Percentiles rank a stretch among this genome's conserved stretches.
phyloP scores from a whole-genome alignment of 64 coral and sea anemone species.

The Stichodactyla helianthus region DNA sequence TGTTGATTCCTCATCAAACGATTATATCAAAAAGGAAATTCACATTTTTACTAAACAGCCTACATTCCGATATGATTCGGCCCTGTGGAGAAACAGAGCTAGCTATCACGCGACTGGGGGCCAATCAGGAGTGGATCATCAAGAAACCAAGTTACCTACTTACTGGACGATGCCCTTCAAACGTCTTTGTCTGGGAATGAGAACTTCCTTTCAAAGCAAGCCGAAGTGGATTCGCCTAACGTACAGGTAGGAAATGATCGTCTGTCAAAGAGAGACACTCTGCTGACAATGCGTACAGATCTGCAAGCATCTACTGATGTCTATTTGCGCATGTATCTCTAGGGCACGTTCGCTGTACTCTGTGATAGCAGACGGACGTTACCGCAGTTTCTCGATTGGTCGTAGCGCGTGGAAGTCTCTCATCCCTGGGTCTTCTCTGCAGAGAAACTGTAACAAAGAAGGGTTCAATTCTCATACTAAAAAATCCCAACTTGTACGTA shows the following conservation, averaged over 20 bases:
- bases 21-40: background rate
- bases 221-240: slow-evolving; percentile 13
- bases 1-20: background rate
- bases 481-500: background rate
- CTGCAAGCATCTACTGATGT: background rate
- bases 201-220: background rate
- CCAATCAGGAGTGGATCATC: slow-evolving; percentile 8
- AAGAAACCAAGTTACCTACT: slow-evolving; percentile 59
- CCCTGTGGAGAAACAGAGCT: slow-evolving; percentile 22
- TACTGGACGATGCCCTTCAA: slow-evolving; percentile 44
- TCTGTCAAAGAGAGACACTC: too few relatives aligned
- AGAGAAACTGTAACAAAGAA: slow-evolving; percentile 43
- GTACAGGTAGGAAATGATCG: background rate
- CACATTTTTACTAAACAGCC: background rate
- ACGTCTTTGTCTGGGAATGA: slow-evolving; percentile 52
- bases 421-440: background rate
- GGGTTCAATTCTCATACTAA: slow-evolving; percentile 31
- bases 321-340: background rate
- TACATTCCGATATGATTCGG: slow-evolving; percentile 31
- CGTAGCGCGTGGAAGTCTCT: slow-evolving; percentile 2
- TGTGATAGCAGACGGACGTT: slow-evolving; percentile 31
- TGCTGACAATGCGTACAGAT: background rate
- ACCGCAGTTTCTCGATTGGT: slow-evolving; percentile 24
- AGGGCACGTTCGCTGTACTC: slow-evolving; percentile 44
- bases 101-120: slow-evolving; percentile 27